Base-by-base conservation (phyloP, 2,113 vertebrate species). In the Apus apus region DNA sequence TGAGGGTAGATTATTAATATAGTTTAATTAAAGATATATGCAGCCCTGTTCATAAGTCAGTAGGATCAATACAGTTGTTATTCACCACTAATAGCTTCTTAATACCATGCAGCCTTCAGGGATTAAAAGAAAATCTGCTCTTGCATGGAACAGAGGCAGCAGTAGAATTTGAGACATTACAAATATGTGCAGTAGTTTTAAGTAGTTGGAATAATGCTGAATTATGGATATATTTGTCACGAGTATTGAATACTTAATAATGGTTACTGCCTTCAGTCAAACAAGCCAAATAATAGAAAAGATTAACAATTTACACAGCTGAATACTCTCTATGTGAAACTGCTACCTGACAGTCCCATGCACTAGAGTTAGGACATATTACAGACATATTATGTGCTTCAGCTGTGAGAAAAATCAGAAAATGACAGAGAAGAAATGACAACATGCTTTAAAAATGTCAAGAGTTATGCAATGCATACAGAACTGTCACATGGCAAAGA, bases 81-180 rank as follows among this genome's bases (percentile, higher is more conserved):
- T 58, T 72, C 32, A 43, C 14, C 27, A 67, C 11, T 68, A 73
- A 85, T 32, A 16, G 26, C n/a, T 87, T 91, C 80, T 72, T 94
- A 89, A 76, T 60, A 62, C 32, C 26, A 40, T 22, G 51, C 5
- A 19, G 43, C 74, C 60, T 87, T 27, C 45, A 61, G 21, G 45
- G 53, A 94, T 92, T 87, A 90, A 91, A 36, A 68, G 29, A 86
- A 92, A 92, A 89, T 77, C 53, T 88, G 25, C 27, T 84, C 22
- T 90, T 51, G 18, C 25, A 5, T 46, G 38, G 45, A 94, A 81
- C 16, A 74, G 60, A 89, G 15, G 43, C 46, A 83, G 57, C 34
- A 90, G n/a, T n/a, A 61, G 50, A 92, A 94, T 92, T 81, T 57
- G 36, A 90, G 54, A 34, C 54, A 68, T 17, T 60, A 62, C n/a